Evolutionary conservation across 1,140 invertebrate genomes (phyloP).

Genomic region (Drosophila bipectinata): DNA sequence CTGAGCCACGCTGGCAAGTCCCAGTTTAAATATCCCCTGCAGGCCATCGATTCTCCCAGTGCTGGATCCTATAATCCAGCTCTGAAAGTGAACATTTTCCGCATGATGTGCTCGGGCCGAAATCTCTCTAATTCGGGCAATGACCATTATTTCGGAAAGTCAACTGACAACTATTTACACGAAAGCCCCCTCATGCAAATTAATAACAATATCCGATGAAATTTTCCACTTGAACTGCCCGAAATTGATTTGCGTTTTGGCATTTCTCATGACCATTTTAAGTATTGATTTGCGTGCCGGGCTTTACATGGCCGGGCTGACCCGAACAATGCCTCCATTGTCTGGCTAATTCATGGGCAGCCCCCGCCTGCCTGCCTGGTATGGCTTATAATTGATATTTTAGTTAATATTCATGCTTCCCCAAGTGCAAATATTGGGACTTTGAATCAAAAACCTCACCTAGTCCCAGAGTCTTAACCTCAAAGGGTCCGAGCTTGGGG

Average conservation of each 20-base stretch:
- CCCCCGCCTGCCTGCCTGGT: neutral
- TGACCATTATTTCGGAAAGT: conserved; percentile 2
- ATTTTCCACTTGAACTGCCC: conserved; percentile 38
- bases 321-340: conserved; percentile 24
- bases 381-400: conserved; percentile 35
- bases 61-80: too few species aligned
- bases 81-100: too few species aligned
- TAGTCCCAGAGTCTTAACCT: too few species aligned
- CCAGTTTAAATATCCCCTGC: neutral
- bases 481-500: neutral
- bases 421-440: conserved; percentile 26
- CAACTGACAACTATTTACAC: conserved; percentile 9
- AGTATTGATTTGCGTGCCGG: conserved; percentile 29
- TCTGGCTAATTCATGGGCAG: conserved; percentile 11
- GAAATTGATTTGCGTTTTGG: conserved; percentile 38
- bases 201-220: conserved; percentile 31
- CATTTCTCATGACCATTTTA: conserved; percentile 27
- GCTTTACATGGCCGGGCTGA: conserved; percentile 12
- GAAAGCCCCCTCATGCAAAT: conserved; percentile 13
- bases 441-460: neutral
- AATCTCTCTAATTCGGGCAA: conserved; percentile 1
- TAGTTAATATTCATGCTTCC: conserved; percentile 34
- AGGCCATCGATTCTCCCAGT: too few species aligned
- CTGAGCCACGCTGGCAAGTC: too few species aligned
- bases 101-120: too few species aligned